Evolutionary conservation across 2,888 invertebrate species (phyloP), one percentile per base, ranked within the genome.

Genomic region (Himalopsyche japonica): DNA sequence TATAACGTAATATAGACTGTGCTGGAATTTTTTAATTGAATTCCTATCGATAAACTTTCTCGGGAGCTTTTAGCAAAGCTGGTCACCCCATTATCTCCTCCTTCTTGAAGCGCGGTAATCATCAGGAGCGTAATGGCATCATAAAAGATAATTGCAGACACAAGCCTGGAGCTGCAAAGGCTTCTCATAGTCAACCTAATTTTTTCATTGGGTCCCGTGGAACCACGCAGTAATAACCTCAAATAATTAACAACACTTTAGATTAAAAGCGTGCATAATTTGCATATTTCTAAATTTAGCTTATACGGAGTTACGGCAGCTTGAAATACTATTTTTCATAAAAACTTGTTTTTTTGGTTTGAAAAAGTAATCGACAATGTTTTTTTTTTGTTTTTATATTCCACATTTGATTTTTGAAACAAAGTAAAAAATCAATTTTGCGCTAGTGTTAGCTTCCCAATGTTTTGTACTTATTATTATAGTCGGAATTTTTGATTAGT

Each of bases 91-190:
- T 70, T 27, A 27, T 34, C 37, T 12, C 37, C 77, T 3, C 24
- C 78, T 27, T 49, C 48, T 79, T n/a, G 34, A n/a, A 57, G 32
- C 27, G 43, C 27, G 24, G 70, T 27, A 70, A 70, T 70, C 70
- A 70, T 70, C 70, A 70, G 70, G 70, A 57, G 80, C 57, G 80
- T 83, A 83, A 83, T 76, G 57, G 83, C 64, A 32, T 80, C 47
- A 47, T 83, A 83, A 83, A 83, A 80, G 83, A 80, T 83, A 83
- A 83, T 83, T 83, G 76, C 80, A 30, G 79, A 48, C 79, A 57
- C 70, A 37, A 24, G 43, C 64, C 49, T 43, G 57, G 79, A 70
- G 47, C 57, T 79, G 82, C 76, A 48, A 30, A 37, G 49, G 27
- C 82, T 76, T 48, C 82, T 24, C 27, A 70, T 70, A 70, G 70